Evolutionary conservation across 2,888 invertebrate genomes (phyloP).

Genomic region (Drosophila eohydei): DNA sequence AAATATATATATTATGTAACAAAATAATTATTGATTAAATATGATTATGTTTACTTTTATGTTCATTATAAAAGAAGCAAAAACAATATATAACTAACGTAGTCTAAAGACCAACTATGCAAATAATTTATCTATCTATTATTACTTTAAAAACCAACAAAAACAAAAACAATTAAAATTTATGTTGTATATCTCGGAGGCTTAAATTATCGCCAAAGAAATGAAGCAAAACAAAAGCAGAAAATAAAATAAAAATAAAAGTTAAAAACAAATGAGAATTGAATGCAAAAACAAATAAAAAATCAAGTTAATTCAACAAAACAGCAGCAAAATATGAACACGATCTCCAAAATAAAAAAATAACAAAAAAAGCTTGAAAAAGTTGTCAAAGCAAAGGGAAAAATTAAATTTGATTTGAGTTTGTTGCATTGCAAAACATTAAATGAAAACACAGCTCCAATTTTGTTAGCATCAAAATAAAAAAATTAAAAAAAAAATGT

Average conservation of each 20-base stretch:
- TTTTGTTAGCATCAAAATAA: conserved; percentile 27
- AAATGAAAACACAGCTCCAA: conserved; percentile 22
- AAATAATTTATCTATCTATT: conserved; percentile 69
- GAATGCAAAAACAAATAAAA: conserved; percentile 42
- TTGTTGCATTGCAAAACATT: conserved; percentile 43
- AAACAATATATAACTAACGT: conserved; percentile 40
- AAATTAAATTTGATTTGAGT: conserved; percentile 32
- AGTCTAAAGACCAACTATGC: conserved; percentile 48
- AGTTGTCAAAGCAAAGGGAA: conserved; percentile 38
- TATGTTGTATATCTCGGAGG: conserved; percentile 83
- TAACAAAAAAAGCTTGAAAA: conserved; percentile 34
- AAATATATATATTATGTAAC: conserved; percentile 25
- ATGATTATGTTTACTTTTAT: conserved; percentile 25
- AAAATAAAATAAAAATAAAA: conserved; percentile 39
- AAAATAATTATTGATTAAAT: conserved; percentile 20
- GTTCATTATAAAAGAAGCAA: conserved; percentile 16
- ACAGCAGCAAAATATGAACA: conserved; percentile 43
- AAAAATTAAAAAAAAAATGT: conserved; percentile 27
- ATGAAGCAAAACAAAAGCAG: conserved; percentile 47
- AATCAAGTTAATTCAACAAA: conserved; percentile 14
- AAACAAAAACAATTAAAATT: conserved; percentile 54
- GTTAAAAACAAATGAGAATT: conserved; percentile 27
- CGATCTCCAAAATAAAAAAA: conserved; percentile 68
- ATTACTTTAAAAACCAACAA: conserved; percentile 24
- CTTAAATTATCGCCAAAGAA: conserved; percentile 85